Evolutionary conservation across 1,140 invertebrate genomes (phyloP).

Genomic region (Meloidogyne chitwoodi): DNA sequence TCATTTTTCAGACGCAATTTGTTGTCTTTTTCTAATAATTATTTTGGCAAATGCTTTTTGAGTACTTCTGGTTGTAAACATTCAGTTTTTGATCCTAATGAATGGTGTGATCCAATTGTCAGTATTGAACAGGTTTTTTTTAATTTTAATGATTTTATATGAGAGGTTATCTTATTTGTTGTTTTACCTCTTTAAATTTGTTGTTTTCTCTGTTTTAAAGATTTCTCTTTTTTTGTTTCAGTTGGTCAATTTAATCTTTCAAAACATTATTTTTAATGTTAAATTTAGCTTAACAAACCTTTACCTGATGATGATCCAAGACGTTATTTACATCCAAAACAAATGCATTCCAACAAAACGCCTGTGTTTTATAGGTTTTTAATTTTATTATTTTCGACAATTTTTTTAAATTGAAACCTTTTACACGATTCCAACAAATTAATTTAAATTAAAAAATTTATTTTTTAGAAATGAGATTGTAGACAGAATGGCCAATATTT

Average conservation of each 20-base stretch:
- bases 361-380: slow-evolving; percentile 46
- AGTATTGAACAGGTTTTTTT: background rate
- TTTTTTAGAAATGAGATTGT: slow-evolving; percentile 49
- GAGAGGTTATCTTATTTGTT: no score
- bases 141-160: background rate
- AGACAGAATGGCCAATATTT: slow-evolving; percentile 55
- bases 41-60: background rate
- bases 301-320: slow-evolving; percentile 41
- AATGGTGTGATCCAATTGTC: background rate
- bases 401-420: no score
- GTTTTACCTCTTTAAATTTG: no score
- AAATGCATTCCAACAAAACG: slow-evolving; percentile 48
- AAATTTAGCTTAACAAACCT: slow-evolving; percentile 42
- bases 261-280: no score
- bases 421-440: no score
- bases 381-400: no score
- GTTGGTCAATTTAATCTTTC: no score
- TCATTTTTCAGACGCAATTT: background rate
- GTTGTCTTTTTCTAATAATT: background rate
- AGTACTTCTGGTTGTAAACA: background rate
- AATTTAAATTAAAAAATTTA: background rate
- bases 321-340: slow-evolving; percentile 47
- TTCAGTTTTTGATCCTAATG: background rate
- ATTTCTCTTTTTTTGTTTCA: no score
- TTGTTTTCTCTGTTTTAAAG: no score